Evolutionary conservation across 2,113 vertebrate genomes (phyloP).

Genomic region (Oreocharis arfaki): DNA sequence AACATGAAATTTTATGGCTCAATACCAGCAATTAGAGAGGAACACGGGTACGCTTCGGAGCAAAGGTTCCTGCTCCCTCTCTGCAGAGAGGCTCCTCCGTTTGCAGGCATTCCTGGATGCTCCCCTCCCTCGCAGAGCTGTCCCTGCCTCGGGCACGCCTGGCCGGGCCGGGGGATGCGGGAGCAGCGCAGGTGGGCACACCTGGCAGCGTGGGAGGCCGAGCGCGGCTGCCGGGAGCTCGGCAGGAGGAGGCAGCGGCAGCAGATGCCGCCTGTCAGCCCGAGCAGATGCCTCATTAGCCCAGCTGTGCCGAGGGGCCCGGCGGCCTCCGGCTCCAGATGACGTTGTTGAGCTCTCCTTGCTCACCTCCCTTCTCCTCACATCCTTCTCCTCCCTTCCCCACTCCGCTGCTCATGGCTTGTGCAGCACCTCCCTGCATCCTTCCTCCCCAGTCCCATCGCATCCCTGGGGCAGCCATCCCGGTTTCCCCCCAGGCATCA

Average conservation of each 20-base stretch:
- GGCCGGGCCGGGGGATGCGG: not conserved
- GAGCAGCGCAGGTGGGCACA: not conserved
- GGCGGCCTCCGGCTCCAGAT: not conserved
- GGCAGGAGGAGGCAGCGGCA: not conserved
- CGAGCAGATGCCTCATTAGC: slow-evolving; percentile 51
- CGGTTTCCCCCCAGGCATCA: fast-evolving
- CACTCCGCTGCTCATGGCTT: fast-evolving
- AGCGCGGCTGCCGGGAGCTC: not conserved
- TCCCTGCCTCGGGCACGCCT: not conserved
- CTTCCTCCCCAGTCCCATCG: fast-evolving
- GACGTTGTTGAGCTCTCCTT: not conserved
- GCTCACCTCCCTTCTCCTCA: not conserved
- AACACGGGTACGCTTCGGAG: not conserved
- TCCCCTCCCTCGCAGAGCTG: not conserved
- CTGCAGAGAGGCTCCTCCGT: not conserved
- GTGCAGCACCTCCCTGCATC: not conserved
- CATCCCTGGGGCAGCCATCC: not conserved
- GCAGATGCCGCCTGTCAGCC: slow-evolving; percentile 23
- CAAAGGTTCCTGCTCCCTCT: not conserved
- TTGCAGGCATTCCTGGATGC: not conserved
- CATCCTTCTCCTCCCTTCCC: not conserved
- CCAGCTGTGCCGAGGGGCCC: slow-evolving; percentile 13
- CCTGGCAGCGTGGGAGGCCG: not conserved
- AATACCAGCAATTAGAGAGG: not conserved
- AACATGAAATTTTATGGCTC: not conserved